A percentile compares a stretch with the other conserved stretches of the same genome.
These are phyloP conservation scores for Ciconia maguari DNA, from an alignment of 2,113 vertebrate genomes.

Conservation along the genomic window DNA sequence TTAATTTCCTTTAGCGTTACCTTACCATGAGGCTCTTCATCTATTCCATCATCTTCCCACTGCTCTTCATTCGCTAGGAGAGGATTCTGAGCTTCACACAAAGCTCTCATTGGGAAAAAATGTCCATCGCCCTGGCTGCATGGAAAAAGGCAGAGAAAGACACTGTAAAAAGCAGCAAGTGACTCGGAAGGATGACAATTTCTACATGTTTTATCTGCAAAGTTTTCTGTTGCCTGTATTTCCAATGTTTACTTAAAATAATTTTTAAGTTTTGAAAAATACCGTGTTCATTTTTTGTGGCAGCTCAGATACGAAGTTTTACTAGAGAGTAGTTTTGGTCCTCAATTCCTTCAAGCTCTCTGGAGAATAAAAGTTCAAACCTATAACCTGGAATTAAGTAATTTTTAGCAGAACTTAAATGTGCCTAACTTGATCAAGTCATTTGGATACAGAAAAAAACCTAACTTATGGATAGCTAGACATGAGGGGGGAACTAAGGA, in stretches of 20 bases:
- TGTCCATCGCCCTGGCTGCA: conserved; percentile 92
- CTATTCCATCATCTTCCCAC: conserved; percentile 87
- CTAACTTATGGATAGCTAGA: background rate
- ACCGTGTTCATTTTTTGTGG: background rate
- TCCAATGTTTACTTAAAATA: background rate
- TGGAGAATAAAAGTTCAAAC: background rate
- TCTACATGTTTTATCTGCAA: background rate
- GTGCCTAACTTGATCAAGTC: background rate
- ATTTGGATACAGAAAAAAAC: background rate
- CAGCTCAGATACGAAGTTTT: background rate
- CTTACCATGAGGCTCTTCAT: conserved; percentile 86
- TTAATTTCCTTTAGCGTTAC: background rate
- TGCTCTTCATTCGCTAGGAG: conserved; percentile 86
- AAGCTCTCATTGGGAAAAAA: conserved; percentile 86
- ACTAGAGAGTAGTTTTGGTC: background rate
- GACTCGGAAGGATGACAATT: background rate
- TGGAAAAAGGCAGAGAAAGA: background rate
- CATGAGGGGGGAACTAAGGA: background rate
- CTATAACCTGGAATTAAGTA: background rate
- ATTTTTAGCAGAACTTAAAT: background rate
- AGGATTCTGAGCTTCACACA: conserved; percentile 86
- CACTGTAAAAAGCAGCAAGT: background rate
- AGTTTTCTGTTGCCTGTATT: background rate
- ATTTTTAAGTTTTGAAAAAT: background rate
- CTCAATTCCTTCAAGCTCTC: background rate